These are phyloP conservation scores for Hemicordylus capensis DNA, from an alignment of 2,113 vertebrate species.

Conservation along the genomic window DNA sequence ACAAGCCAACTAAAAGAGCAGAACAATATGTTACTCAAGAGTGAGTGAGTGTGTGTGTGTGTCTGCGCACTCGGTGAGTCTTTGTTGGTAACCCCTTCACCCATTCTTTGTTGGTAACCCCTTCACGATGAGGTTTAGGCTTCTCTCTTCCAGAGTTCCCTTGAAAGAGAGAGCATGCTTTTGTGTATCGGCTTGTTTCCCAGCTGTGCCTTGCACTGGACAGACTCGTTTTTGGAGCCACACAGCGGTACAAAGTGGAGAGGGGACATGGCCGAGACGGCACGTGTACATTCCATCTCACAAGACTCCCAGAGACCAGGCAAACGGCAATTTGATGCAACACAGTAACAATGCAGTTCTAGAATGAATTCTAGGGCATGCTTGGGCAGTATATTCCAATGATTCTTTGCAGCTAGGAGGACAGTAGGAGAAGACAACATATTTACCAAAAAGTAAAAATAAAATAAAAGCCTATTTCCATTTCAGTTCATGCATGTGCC, in stretches of 20 bases:
- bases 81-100: too few species aligned
- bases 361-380: conserved; percentile 33
- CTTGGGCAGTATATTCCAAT: conserved; percentile 48
- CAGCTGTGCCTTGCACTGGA: neutral
- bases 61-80: neutral
- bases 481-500: conserved; percentile 32
- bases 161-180: conserved; percentile 1
- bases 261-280: neutral
- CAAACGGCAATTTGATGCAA: neutral
- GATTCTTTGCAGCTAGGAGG: conserved; percentile 42
- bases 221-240: neutral
- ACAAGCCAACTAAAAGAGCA: neutral
- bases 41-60: neutral
- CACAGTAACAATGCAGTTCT: neutral
- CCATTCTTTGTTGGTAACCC: too few species aligned
- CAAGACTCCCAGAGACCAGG: accelerated
- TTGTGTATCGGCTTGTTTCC: neutral
- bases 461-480: conserved; percentile 39
- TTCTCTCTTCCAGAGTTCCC: neutral
- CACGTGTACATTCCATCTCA: neutral
- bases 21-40: neutral
- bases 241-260: neutral
- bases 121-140: neutral
- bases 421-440: conserved; percentile 1
- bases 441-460: conserved; percentile 32